Evolutionary conservation across 2,888 invertebrate genomes (phyloP).

Genomic region (Lydus trimaculatus): DNA sequence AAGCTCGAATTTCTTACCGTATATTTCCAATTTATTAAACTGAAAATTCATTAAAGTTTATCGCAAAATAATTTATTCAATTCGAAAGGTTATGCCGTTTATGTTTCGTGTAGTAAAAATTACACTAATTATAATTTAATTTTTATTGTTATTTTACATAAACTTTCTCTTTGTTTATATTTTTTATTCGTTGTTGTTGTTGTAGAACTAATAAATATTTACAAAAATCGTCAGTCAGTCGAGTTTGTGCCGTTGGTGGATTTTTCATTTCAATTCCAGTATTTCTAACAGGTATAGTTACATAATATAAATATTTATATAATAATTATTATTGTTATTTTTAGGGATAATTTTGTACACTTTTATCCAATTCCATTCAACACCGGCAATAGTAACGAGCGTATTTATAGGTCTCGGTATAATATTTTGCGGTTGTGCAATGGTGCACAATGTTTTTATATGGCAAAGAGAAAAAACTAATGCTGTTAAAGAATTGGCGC

Average conservation of each 20-base stretch:
- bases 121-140: not conserved
- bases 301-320: not conserved
- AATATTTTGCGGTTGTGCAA: constrained; percentile 90
- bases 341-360: constrained; percentile 91
- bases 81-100: not conserved
- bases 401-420: constrained; percentile 91
- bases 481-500: constrained; percentile 70
- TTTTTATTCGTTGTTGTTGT: too few relatives aligned
- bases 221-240: constrained; percentile 88
- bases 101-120: not conserved
- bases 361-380: constrained; percentile 90
- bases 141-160: constrained; percentile 14
- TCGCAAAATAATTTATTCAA: constrained; percentile 6
- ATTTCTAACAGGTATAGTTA: constrained; percentile 83
- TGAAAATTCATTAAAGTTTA: not conserved
- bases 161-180: constrained; percentile 23
- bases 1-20: not conserved
- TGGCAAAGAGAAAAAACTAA: constrained; percentile 93
- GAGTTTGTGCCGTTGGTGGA: constrained; percentile 91
- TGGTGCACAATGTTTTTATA: constrained; percentile 93
- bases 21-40: not conserved
- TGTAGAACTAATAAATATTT: constrained; percentile 90
- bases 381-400: constrained; percentile 90
- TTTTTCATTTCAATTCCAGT: constrained; percentile 95
- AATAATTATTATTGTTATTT: constrained; percentile 47